A percentile compares a stretch with the other conserved stretches of the same genome.
phyloP scores from a whole-genome alignment of 2,888 invertebrate species.

The Nephrotoma guestfalica region DNA sequence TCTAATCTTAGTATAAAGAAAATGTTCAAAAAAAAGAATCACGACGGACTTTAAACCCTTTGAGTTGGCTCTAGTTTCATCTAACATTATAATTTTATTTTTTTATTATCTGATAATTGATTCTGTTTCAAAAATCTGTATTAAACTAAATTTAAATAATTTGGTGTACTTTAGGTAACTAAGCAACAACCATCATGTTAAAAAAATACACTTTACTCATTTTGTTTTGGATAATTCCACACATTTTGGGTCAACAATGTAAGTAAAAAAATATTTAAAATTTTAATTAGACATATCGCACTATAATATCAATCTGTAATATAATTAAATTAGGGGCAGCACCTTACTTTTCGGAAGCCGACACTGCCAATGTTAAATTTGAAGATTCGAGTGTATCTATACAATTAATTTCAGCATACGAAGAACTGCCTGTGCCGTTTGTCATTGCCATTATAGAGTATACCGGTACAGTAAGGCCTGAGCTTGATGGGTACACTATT shows the following conservation, averaged over 20 bases:
- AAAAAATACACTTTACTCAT: neutral
- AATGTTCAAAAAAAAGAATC: too few species aligned
- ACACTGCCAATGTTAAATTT: neutral
- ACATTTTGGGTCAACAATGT: neutral
- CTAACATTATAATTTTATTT: too few species aligned
- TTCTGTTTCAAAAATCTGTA: too few species aligned
- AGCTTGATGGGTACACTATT: neutral
- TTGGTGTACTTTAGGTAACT: neutral
- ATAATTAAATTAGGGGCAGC: neutral
- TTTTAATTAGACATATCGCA: too few species aligned
- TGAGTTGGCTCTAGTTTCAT: too few species aligned
- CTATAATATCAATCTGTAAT: too few species aligned
- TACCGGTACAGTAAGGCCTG: neutral
- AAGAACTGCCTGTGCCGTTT: slow-evolving; percentile 3
- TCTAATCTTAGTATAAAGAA: too few species aligned
- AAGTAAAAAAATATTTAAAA: neutral
- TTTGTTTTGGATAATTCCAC: neutral
- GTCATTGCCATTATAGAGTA: neutral
- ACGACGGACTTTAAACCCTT: too few species aligned
- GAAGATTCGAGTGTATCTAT: neutral
- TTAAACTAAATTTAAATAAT: neutral
- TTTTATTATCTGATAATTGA: too few species aligned
- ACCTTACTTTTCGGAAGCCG: neutral
- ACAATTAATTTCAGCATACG: slow-evolving; percentile 8
- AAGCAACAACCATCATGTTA: neutral